phyloP scores from a whole-genome alignment of 2,797 vertebrate species.

The Paguma larvata region DNA sequence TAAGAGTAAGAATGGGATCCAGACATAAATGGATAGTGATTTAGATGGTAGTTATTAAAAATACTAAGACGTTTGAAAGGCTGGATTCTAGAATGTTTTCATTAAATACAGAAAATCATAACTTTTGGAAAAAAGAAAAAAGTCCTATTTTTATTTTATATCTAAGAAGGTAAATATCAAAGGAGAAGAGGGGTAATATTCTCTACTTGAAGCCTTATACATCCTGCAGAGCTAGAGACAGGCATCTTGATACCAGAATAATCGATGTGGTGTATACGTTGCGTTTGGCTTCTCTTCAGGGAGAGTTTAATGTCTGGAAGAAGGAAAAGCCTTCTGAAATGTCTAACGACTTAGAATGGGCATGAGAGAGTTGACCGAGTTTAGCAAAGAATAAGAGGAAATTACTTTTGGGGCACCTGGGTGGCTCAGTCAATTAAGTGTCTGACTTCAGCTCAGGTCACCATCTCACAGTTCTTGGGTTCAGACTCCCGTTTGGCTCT shows the following conservation, averaged over 20 bases:
- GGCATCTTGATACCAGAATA: neutral
- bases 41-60: neutral
- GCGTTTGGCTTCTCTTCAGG: neutral
- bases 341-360: neutral
- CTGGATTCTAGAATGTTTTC: neutral
- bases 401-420: neutral
- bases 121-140: neutral
- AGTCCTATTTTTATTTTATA: neutral
- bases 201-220: neutral
- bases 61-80: neutral
- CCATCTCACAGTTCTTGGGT: too few relatives aligned
- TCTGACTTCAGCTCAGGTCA: too few relatives aligned
- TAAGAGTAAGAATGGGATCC: neutral
- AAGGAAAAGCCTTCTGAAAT: neutral
- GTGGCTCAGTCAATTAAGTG: too few relatives aligned
- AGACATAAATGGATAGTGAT: neutral
- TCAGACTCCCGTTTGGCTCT: too few relatives aligned
- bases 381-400: conserved; percentile 51
- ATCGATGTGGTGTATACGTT: neutral
- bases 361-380: neutral
- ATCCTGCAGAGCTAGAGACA: neutral
- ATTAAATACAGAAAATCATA: neutral
- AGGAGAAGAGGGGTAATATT: neutral
- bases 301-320: neutral
- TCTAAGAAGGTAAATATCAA: neutral